Evolutionary conservation across 2,113 vertebrate genomes (phyloP).

Genomic region (Marcusenius ussheri): DNA sequence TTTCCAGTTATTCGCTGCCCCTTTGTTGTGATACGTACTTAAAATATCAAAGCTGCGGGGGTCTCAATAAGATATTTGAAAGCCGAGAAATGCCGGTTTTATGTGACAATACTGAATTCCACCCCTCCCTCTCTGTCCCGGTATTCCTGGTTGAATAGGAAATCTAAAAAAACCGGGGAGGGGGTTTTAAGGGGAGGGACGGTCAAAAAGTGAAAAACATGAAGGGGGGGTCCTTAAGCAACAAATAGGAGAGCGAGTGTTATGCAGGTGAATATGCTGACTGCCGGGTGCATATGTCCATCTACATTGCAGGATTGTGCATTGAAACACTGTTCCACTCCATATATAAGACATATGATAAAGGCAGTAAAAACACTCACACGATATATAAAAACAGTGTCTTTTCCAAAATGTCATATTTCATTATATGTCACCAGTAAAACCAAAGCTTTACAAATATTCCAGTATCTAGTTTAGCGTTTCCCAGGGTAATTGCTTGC

Average conservation of each 20-base stretch:
- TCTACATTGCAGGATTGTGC: neutral
- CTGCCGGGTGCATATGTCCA: neutral
- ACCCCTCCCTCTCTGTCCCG: constrained; percentile 34
- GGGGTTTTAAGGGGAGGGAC: constrained; percentile 18
- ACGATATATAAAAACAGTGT: neutral
- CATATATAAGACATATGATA: neutral
- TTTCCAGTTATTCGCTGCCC: constrained; percentile 60
- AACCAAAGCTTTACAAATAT: neutral
- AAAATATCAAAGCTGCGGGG: constrained; percentile 82
- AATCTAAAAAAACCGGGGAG: constrained; percentile 31
- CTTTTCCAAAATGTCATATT: neutral
- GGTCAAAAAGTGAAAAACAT: constrained; percentile 58
- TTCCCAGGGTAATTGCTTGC: neutral
- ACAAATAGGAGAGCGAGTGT: constrained; percentile 35
- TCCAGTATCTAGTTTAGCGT: neutral
- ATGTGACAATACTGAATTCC: constrained; percentile 67
- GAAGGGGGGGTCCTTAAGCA: constrained; percentile 42
- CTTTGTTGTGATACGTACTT: constrained; percentile 83
- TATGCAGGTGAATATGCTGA: neutral
- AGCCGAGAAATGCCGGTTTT: constrained; percentile 75
- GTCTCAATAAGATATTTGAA: constrained; percentile 82
- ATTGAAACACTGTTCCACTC: neutral
- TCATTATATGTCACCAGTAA: neutral
- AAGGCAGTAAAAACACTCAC: neutral
- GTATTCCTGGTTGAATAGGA: constrained; percentile 58